Evolutionary conservation across 2,888 invertebrate genomes (phyloP).

Genomic region (Torymus auratus): DNA sequence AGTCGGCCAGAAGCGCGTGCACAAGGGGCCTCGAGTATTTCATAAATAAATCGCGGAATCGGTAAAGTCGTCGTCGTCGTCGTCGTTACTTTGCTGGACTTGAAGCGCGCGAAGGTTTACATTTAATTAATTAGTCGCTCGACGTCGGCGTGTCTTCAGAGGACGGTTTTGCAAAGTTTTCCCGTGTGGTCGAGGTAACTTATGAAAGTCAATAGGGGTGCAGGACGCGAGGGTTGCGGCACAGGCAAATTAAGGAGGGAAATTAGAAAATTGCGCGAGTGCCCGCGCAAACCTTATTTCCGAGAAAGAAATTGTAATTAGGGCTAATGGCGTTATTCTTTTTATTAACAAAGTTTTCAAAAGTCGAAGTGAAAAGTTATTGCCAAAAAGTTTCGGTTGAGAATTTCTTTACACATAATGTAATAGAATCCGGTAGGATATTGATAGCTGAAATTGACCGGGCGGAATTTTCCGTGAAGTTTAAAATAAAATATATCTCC

Average conservation of each 20-base stretch:
- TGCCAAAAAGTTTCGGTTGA: too few relatives aligned
- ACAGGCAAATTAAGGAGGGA: background rate
- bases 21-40: background rate
- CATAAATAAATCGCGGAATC: conserved; percentile 31
- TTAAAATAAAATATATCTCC: too few relatives aligned
- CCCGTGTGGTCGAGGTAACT: background rate
- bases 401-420: too few relatives aligned
- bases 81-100: background rate
- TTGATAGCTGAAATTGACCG: too few relatives aligned
- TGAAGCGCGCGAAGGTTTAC: conserved; percentile 3
- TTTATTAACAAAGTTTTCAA: too few relatives aligned
- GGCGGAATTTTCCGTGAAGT: too few relatives aligned
- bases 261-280: background rate
- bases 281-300: background rate
- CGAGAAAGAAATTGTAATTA: too few relatives aligned
- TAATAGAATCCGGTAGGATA: too few relatives aligned
- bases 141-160: background rate
- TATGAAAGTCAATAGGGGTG: conserved; percentile 20
- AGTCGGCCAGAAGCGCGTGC: too few relatives aligned
- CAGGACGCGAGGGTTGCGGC: background rate
- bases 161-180: too few relatives aligned
- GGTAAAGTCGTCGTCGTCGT: background rate
- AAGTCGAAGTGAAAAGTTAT: too few relatives aligned
- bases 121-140: conserved; percentile 38
- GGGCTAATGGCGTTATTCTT: too few relatives aligned